Evolutionary conservation across 2,888 invertebrate species (phyloP).

Genomic region (Lycocerus yunnanus): DNA sequence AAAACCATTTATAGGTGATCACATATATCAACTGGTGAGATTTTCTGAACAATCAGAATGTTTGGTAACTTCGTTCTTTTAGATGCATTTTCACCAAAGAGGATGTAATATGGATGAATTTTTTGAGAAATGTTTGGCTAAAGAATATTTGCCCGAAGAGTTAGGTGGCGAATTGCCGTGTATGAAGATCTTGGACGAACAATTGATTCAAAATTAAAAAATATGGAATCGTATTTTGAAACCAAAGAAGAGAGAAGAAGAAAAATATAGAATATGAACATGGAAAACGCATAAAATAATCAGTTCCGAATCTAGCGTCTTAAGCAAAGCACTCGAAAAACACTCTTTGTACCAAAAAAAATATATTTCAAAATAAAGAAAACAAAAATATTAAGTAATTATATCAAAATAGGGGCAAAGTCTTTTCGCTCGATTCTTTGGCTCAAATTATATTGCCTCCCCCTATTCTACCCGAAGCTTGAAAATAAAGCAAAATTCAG

Average conservation of each 20-base stretch:
- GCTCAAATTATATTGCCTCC: too few relatives aligned
- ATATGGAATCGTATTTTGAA: background rate
- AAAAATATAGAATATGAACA: background rate
- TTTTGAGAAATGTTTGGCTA: constrained; percentile 61
- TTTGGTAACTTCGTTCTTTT: background rate
- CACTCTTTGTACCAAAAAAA: too few relatives aligned
- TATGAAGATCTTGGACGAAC: background rate
- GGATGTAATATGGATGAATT: constrained; percentile 62
- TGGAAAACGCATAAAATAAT: too few relatives aligned
- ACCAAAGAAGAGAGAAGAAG: background rate
- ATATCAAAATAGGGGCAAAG: too few relatives aligned
- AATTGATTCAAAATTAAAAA: background rate
- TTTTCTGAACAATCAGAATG: background rate
- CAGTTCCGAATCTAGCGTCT: too few relatives aligned
- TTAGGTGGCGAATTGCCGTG: constrained; percentile 63
- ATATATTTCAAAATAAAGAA: too few relatives aligned
- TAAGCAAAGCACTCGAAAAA: too few relatives aligned
- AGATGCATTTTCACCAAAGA: constrained; percentile 67
- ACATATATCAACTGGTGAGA: background rate
- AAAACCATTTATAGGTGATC: constrained; percentile 62
- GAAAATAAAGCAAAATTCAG: too few relatives aligned
- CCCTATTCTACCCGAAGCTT: too few relatives aligned
- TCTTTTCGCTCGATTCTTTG: too few relatives aligned
- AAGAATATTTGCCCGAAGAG: constrained; percentile 63
- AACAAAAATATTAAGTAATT: too few relatives aligned